Base-by-base conservation (phyloP, 1,140 invertebrate genomes). In the Pseudobourletiella spinata region DNA sequence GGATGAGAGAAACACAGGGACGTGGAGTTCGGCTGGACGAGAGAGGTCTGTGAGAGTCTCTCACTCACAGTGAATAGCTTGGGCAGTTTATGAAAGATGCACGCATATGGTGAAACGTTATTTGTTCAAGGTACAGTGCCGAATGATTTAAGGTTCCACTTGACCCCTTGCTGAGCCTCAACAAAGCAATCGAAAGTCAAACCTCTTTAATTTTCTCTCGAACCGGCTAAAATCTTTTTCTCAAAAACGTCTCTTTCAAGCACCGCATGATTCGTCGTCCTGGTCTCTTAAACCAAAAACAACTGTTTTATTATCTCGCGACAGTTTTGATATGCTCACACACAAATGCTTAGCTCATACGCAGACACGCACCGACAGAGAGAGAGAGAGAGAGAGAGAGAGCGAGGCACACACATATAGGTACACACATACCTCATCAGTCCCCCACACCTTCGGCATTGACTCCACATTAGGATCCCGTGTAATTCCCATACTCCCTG, bases 71-170 rank as follows among this genome's bases (percentile, higher is more conserved):
- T 55, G 52, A 55, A 55, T 35, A 39, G 26, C n/a, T 39, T 35
- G 29, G 46, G 35, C 35, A 57, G 44, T 58, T 63, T 59, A 59
- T 58, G 57, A 59, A 63, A 58, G 26, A 59, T 63, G 16, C 55
- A 58, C 55, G 55, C 15, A 48, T n/a, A n/a, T 60, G 57, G 61
- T 57, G 65, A 63, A 56, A 59, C 51, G 62, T 61, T 67, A 67
- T 67, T 67, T 67, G 66, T 67, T 64, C 66, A 64, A 59, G 66
- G 55, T 48, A 63, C 25, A 55, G 35, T 35, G 30, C 42, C n/a
- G 58, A 59, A 67, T 65, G 66, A 68, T 68, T 68, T 68, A 68
- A 68, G 66, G 66, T 56, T 64, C 59, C 61, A 68, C 63, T 68
- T 68, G 66, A 68, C 63, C 66, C 60, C 66, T 62, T 43, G 55